Conservation (phyloP, 2,797 vertebrate species). For the Mormyrus hasselquistii region DNA sequence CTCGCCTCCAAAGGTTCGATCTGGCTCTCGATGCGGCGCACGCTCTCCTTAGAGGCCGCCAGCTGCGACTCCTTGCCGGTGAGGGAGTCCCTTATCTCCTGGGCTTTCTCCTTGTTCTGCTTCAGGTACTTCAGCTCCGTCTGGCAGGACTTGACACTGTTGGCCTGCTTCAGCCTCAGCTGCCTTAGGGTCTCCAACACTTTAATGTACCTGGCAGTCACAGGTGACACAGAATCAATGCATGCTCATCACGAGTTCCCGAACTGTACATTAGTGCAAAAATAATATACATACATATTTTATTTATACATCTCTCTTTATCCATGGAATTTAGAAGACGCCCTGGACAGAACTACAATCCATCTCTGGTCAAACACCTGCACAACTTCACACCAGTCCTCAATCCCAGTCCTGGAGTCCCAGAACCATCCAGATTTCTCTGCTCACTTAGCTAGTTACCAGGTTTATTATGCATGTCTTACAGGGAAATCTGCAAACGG, state of each 20-base stretch:
- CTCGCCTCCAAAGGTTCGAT: slow-evolving; percentile 85
- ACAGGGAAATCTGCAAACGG: background rate
- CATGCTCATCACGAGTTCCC: background rate
- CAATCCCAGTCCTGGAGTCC: background rate
- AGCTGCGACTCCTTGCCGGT: slow-evolving; percentile 78
- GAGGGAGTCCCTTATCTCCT: slow-evolving; percentile 75
- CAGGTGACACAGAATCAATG: background rate
- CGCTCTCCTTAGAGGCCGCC: slow-evolving; percentile 75
- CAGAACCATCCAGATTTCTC: background rate
- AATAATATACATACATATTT: background rate
- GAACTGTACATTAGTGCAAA: background rate
- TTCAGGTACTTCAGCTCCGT: slow-evolving; percentile 84
- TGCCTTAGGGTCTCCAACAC: slow-evolving; percentile 86
- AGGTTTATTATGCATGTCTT: background rate
- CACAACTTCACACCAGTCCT: background rate
- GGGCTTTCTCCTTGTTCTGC: slow-evolving; percentile 90
- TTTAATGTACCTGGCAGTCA: slow-evolving; percentile 82
- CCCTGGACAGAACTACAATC: background rate
- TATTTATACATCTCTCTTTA: no score
- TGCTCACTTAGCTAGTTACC: background rate
- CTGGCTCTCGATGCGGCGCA: slow-evolving; percentile 73
- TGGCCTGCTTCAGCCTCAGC: slow-evolving; percentile 71
- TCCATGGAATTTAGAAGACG: background rate
- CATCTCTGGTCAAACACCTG: background rate
- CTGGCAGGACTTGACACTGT: slow-evolving; percentile 77